A percentile compares a stretch with the other conserved stretches of the same genome.
phyloP scores from a whole-genome alignment of 2,113 vertebrate genomes.

The Nestor notabilis region DNA sequence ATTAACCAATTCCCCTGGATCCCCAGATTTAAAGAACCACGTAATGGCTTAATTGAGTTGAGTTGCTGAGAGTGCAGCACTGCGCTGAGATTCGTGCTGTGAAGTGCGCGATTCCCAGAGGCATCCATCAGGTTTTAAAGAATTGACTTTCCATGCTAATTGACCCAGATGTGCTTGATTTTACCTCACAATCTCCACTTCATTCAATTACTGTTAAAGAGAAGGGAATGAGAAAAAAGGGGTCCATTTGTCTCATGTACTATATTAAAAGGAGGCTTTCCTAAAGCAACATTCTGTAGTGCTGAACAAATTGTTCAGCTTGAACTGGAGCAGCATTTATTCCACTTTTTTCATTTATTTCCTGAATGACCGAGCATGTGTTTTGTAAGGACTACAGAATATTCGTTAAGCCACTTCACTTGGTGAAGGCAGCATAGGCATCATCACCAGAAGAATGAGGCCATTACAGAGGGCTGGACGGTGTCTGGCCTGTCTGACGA shows the following conservation, averaged over 20 bases:
- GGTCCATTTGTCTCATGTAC: constrained; percentile 7
- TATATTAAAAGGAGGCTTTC: constrained; percentile 14
- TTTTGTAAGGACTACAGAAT: not conserved
- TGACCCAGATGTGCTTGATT: constrained; percentile 66
- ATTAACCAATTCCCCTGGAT: constrained; percentile 49
- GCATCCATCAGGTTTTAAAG: constrained; percentile 61
- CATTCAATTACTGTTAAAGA: constrained; percentile 46
- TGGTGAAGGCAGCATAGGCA: not conserved
- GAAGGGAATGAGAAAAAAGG: constrained; percentile 21
- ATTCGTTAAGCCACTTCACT: not conserved
- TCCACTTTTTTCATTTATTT: not conserved
- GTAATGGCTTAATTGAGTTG: constrained; percentile 70
- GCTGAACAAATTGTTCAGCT: constrained; percentile 6
- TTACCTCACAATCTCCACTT: constrained; percentile 41
- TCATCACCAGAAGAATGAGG: not conserved
- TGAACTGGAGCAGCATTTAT: constrained; percentile 8
- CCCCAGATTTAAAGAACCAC: constrained; percentile 59
- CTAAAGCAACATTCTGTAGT: constrained; percentile 8
- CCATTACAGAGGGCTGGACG: not conserved
- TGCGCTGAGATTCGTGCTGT: constrained; percentile 55
- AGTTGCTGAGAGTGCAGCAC: constrained; percentile 31
- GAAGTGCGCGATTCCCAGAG: constrained; percentile 54
- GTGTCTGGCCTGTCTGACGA: not conserved
- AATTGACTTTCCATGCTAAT: constrained; percentile 69
- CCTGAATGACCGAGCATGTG: not conserved